phyloP scores from a whole-genome alignment of 2,888 invertebrate genomes.

The Drymonia ruficornis region DNA sequence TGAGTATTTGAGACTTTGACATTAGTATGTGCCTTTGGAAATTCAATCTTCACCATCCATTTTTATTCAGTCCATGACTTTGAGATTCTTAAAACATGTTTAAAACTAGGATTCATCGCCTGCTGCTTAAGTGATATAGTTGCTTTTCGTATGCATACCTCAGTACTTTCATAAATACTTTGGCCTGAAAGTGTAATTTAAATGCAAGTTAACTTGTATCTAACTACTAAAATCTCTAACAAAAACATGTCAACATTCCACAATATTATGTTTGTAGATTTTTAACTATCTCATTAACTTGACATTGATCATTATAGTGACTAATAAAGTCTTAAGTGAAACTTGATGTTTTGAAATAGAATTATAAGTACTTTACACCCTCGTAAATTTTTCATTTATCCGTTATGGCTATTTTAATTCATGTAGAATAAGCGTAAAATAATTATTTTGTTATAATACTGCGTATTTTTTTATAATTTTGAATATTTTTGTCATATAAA shows the following conservation, averaged over 20 bases:
- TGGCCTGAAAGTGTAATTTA: slow-evolving; percentile 25
- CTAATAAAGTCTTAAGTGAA: slow-evolving; percentile 6
- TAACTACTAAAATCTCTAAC: slow-evolving; percentile 45
- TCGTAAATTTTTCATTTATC: background rate
- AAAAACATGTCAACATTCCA: slow-evolving; percentile 69
- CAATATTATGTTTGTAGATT: slow-evolving; percentile 61
- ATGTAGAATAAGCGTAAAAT: slow-evolving; percentile 69
- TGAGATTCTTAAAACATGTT: background rate
- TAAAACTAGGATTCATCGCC: slow-evolving; percentile 4
- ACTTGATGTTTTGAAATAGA: slow-evolving; percentile 19
- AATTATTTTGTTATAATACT: slow-evolving; percentile 58
- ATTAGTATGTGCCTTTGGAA: slow-evolving; percentile 72
- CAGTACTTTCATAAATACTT: slow-evolving; percentile 8
- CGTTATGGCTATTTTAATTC: slow-evolving; percentile 32
- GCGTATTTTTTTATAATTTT: slow-evolving; percentile 68
- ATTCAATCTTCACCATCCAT: slow-evolving; percentile 68
- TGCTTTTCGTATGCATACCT: slow-evolving; percentile 9
- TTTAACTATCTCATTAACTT: slow-evolving; percentile 35
- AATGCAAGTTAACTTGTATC: slow-evolving; percentile 24
- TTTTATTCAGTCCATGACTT: slow-evolving; percentile 62
- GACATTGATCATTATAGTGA: slow-evolving; percentile 16
- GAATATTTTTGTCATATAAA: slow-evolving; percentile 60
- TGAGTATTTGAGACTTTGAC: slow-evolving; percentile 49
- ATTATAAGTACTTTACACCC: background rate
- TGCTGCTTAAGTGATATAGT: background rate